These are phyloP conservation scores for Accipiter virgatus DNA, from an alignment of 2,113 vertebrate species.

Conservation along the genomic window DNA sequence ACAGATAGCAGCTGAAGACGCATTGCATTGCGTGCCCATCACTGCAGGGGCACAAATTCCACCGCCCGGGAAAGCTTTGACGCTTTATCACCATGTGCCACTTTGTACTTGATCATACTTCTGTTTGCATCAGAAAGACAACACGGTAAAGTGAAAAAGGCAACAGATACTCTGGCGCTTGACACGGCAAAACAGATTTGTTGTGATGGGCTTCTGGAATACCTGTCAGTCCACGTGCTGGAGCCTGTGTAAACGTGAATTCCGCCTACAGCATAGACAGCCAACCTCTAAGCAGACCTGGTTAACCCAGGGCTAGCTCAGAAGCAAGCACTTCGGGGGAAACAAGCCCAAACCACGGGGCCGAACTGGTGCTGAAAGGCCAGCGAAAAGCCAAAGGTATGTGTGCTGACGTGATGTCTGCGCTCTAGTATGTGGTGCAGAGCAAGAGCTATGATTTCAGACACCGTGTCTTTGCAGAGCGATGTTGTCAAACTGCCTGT, in stretches of 20 bases:
- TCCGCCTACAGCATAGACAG: neutral
- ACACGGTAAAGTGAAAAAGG: accelerated
- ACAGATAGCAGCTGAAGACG: neutral
- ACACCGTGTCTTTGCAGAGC: accelerated
- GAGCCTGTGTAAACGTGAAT: neutral
- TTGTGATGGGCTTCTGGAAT: neutral
- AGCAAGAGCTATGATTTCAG: neutral
- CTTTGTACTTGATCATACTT: neutral
- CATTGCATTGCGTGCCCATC: neutral
- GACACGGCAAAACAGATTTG: neutral
- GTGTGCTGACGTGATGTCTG: neutral
- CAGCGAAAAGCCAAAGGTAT: neutral
- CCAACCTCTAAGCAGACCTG: neutral
- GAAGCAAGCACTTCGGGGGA: neutral
- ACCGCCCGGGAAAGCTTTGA: neutral
- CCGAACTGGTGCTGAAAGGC: neutral
- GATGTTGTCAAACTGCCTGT: neutral
- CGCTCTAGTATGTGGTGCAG: too few species aligned
- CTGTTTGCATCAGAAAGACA: neutral
- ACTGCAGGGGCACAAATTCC: neutral
- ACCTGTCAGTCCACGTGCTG: neutral
- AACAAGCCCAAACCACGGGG: neutral
- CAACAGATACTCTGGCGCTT: neutral
- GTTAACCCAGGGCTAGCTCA: neutral
- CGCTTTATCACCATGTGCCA: neutral